Evolutionary conservation across 2,888 invertebrate species (phyloP), one percentile per base, ranked within the genome.

Genomic region (Pachycephus smyrnensis): DNA sequence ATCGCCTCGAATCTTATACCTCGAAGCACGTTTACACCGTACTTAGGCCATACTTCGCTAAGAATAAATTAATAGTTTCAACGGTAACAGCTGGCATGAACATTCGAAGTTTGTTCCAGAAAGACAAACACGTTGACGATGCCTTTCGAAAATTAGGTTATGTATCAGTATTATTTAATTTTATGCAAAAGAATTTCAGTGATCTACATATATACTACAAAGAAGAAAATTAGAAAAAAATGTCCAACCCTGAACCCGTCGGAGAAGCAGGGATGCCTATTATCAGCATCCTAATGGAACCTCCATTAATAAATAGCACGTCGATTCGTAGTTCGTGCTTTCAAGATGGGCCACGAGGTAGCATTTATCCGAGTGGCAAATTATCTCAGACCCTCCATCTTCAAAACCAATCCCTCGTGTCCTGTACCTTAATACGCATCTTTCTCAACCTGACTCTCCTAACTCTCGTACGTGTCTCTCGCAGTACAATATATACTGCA

Each of bases 31-130:
- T 88, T 89, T 86, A 88, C 88, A 90, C 90, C 89, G 88, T 89
- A 90, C 89, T 90, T 90, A 90, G 87, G 84, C 82, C 82, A 84
- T 86, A 87, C 88, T 88, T 88, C 86, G 84, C 84, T 82, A 84
- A 84, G 88, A 90, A 90, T 90, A 90, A 90, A 90, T 90, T 90
- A 90, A 89, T 90, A 90, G 89, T 87, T 86, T 33, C 15, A 86
- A 84, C 81, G 85, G 84, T 84, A 85, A 86, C 86, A 86, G 85
- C 84, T 86, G 86, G 84, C 83, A 82, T 78, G 78, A 80, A 83
- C 85, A 86, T 84, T 84, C 82, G 80, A 83, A 87, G 83, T 86
- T 84, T 83, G 83, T 81, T 81, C 15, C 31, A 32, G 11, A 71
- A 32, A 71, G 71, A 71, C 31, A 31, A 33, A 30, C 31, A 32